phyloP scores from a whole-genome alignment of 2,113 vertebrate genomes.

The Catharus bicknelli region DNA sequence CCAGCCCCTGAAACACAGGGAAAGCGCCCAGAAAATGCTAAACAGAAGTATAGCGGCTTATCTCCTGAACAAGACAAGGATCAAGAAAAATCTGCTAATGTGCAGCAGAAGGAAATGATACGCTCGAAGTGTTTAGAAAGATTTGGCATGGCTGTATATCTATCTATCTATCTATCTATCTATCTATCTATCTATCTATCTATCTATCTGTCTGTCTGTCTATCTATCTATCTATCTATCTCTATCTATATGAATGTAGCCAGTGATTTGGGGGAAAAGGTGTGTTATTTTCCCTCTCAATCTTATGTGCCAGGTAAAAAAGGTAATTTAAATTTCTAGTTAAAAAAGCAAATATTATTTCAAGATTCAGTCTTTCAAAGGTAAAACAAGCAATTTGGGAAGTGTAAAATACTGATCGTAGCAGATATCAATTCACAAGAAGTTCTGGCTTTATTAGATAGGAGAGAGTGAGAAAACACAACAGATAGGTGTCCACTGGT shows the following conservation, averaged over 20 bases:
- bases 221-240: too few species aligned
- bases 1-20: rapidly evolving
- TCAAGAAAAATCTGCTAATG: not conserved
- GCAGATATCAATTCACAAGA: not conserved
- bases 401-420: not conserved
- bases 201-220: too few species aligned
- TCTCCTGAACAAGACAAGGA: not conserved
- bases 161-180: too few species aligned
- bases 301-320: not conserved
- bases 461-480: not conserved
- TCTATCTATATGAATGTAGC: not conserved
- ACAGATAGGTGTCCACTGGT: not conserved
- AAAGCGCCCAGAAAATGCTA: not conserved
- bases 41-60: not conserved
- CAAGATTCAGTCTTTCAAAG: not conserved
- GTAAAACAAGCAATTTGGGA: not conserved
- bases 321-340: not conserved
- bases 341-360: not conserved
- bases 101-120: not conserved
- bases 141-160: not conserved
- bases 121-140: rapidly evolving
- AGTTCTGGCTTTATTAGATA: not conserved
- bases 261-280: not conserved
- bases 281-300: not conserved
- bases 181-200: too few species aligned